Conservation (phyloP, 2,113 vertebrate genomes). For the Antigone vipio region DNA sequence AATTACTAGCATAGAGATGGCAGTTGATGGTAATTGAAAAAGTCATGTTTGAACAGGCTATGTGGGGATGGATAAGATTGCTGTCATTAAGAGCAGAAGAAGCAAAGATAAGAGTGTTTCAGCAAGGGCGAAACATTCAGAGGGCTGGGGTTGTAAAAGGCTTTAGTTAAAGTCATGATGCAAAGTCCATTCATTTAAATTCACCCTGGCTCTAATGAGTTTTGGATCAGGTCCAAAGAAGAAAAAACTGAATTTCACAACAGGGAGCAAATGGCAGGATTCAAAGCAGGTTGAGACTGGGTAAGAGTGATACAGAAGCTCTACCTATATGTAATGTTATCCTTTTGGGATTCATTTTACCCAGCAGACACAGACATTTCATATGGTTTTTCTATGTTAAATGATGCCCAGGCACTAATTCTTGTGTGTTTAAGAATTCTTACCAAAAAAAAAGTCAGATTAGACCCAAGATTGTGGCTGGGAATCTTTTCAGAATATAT, state of each 20-base stretch:
- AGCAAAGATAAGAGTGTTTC: slow-evolving; percentile 10
- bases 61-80: background rate
- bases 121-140: slow-evolving; percentile 20
- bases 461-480: background rate
- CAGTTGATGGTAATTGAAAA: slow-evolving; percentile 35
- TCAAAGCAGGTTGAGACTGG: background rate
- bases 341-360: background rate
- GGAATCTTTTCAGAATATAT: background rate
- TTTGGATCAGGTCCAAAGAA: slow-evolving; percentile 18
- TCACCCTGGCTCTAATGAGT: background rate
- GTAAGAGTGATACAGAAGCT: background rate
- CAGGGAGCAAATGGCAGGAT: background rate
- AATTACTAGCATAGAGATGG: slow-evolving; percentile 22
- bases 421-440: background rate
- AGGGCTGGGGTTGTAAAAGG: background rate
- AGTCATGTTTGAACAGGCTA: background rate
- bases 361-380: background rate
- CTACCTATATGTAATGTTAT: background rate
- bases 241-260: background rate
- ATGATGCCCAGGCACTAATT: background rate
- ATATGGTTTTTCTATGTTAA: background rate
- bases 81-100: background rate
- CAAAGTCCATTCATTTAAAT: slow-evolving; percentile 37
- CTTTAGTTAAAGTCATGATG: slow-evolving; percentile 32
- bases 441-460: background rate